A percentile compares a stretch with the other conserved stretches of the same genome.
These are phyloP conservation scores for Apis dorsata DNA, from an alignment of 1,140 invertebrate species.

Conservation along the genomic window DNA sequence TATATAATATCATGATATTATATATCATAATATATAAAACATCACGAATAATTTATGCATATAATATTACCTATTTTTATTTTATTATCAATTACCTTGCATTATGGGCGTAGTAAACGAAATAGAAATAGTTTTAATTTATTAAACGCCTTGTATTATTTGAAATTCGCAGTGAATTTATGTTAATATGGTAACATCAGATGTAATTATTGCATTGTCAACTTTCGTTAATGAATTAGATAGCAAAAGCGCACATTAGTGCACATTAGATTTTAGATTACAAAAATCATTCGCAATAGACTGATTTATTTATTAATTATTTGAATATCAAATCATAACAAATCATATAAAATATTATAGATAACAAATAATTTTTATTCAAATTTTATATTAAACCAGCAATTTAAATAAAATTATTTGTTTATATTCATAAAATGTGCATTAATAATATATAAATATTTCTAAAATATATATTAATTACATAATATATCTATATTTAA, in stretches of 20 bases:
- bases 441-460: no score
- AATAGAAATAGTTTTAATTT: constrained; percentile 63
- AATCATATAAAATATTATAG: not conserved
- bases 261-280: constrained; percentile 31
- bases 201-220: constrained; percentile 14
- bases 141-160: constrained; percentile 46
- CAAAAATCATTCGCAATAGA: constrained; percentile 32
- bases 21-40: not conserved
- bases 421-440: no score
- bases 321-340: no score
- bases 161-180: constrained; percentile 3
- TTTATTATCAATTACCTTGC: not conserved
- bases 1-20: no score
- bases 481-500: no score
- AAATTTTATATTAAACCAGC: no score
- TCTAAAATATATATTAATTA: no score
- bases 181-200: not conserved
- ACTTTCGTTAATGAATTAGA: constrained; percentile 22
- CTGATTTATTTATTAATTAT: not conserved
- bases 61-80: not conserved
- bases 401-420: no score
- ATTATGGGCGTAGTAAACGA: constrained; percentile 51
- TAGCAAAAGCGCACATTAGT: constrained; percentile 7
- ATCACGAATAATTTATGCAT: not conserved
- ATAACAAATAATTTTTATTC: no score